Evolutionary conservation across 2,888 invertebrate species (phyloP).

Genomic region (Drosophila mayaguana): DNA sequence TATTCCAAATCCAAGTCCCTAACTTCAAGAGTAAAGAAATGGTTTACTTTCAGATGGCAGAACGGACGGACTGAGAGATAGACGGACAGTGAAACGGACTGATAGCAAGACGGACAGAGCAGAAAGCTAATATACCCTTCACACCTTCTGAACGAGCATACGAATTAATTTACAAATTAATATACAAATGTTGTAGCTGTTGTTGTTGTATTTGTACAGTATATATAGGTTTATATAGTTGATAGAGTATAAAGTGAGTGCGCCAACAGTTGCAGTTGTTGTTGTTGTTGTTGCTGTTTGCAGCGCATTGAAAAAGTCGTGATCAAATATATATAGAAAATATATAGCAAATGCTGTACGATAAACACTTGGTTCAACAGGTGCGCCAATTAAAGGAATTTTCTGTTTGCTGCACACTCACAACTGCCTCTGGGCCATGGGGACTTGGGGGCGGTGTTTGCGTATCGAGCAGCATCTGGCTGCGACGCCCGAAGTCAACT

Average conservation of each 20-base stretch:
- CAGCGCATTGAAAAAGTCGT: conserved; percentile 57
- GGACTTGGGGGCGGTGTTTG: conserved; percentile 38
- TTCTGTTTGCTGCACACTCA: conserved; percentile 59
- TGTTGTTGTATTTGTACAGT: conserved; percentile 36
- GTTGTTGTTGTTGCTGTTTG: conserved; percentile 57
- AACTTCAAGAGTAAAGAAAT: not conserved
- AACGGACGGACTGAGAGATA: not conserved
- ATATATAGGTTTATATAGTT: conserved; percentile 15
- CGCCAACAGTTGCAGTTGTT: conserved; percentile 55
- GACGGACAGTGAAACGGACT: not conserved
- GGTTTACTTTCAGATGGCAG: no score
- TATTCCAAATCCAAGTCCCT: no score
- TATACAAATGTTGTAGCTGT: conserved; percentile 13
- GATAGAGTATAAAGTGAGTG: conserved; percentile 48
- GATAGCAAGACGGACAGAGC: no score
- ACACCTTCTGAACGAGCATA: not conserved
- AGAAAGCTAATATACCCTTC: not conserved
- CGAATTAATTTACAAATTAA: conserved; percentile 1
- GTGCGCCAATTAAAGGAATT: conserved; percentile 71
- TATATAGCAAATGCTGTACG: conserved; percentile 18
- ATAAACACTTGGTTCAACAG: conserved; percentile 36
- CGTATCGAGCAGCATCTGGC: conserved; percentile 66
- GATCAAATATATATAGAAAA: conserved; percentile 34
- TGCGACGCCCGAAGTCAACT: conserved; percentile 71
- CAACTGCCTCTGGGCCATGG: conserved; percentile 56